Conservation (phyloP, 2,113 vertebrate species). For the Octodon degus region DNA sequence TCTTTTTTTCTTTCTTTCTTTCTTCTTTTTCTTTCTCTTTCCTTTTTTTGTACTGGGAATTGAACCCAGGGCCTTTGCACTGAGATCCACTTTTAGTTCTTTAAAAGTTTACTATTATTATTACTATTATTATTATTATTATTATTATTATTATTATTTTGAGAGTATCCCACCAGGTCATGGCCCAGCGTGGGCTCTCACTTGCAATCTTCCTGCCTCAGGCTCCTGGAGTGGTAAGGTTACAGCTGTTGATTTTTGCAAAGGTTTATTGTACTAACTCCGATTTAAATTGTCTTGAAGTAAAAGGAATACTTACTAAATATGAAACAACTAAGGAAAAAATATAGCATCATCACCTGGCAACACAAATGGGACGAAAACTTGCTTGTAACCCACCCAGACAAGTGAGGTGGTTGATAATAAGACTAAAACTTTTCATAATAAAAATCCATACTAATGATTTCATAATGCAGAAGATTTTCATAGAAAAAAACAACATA, state of each 20-base stretch:
- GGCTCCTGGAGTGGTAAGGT: neutral
- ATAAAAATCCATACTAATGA: neutral
- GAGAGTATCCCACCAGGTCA: neutral
- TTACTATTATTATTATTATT: neutral
- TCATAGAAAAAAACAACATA: neutral
- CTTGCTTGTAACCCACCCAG: neutral
- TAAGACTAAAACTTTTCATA: neutral
- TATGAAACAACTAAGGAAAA: neutral
- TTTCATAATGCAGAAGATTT: neutral
- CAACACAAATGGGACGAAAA: neutral
- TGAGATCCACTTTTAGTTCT: neutral
- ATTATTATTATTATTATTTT: neutral
- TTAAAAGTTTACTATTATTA: neutral
- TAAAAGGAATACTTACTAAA: neutral
- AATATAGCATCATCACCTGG: neutral
- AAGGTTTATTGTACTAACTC: conserved; percentile 2
- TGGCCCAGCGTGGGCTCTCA: neutral
- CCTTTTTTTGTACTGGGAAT: neutral
- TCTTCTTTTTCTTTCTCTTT: neutral
- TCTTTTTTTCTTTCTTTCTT: too few species aligned
- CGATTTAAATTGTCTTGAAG: conserved; percentile 19
- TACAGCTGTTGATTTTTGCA: neutral
- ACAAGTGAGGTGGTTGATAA: neutral
- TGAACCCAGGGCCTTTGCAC: neutral
- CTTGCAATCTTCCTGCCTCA: neutral